Evolutionary conservation across 2,113 vertebrate species (phyloP).

Genomic region (Scophthalmus maximus): DNA sequence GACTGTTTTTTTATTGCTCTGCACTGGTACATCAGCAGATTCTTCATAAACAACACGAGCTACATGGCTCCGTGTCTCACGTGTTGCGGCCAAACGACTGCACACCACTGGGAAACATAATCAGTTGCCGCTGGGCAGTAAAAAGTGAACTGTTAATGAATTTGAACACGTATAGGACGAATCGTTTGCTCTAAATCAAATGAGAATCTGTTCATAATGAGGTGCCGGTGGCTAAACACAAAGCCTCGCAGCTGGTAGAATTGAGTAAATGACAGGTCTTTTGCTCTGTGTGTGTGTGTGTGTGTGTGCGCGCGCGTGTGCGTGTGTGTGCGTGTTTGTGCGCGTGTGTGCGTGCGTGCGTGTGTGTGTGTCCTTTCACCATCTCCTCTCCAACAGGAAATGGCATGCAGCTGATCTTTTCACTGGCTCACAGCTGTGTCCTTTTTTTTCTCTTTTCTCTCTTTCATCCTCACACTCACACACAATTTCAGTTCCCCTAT

Average conservation of each 20-base stretch:
- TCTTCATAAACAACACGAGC: not conserved
- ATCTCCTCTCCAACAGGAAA: slow-evolving; percentile 74
- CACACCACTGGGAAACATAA: slow-evolving; percentile 4
- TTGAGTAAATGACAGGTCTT: slow-evolving; percentile 64
- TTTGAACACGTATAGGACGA: slow-evolving; percentile 11
- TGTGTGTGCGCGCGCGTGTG: slow-evolving; percentile 30
- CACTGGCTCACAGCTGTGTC: slow-evolving; percentile 71
- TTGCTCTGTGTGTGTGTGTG: slow-evolving; percentile 18
- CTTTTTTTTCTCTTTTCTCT: slow-evolving; percentile 24
- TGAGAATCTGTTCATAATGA: slow-evolving; percentile 48
- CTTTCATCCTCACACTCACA: not conserved
- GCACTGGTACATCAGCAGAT: not conserved
- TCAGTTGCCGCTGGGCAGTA: slow-evolving; percentile 5
- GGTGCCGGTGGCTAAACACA: slow-evolving; percentile 42
- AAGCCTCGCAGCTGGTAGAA: slow-evolving; percentile 45
- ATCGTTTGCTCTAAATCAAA: slow-evolving; percentile 31
- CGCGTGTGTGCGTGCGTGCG: slow-evolving; percentile 25
- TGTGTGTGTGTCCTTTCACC: slow-evolving; percentile 41
- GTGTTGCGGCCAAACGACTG: not conserved
- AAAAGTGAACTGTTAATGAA: slow-evolving; percentile 22
- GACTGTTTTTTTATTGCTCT: slow-evolving; percentile 22
- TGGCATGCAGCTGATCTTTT: slow-evolving; percentile 78
- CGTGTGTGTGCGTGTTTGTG: slow-evolving; percentile 35
- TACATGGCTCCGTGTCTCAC: not conserved
- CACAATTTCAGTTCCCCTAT: slow-evolving; percentile 27